Evolutionary conservation across 2,797 vertebrate genomes (phyloP), one percentile per base, ranked within the genome.

Genomic region (Odontamblyopus lacepedii): DNA sequence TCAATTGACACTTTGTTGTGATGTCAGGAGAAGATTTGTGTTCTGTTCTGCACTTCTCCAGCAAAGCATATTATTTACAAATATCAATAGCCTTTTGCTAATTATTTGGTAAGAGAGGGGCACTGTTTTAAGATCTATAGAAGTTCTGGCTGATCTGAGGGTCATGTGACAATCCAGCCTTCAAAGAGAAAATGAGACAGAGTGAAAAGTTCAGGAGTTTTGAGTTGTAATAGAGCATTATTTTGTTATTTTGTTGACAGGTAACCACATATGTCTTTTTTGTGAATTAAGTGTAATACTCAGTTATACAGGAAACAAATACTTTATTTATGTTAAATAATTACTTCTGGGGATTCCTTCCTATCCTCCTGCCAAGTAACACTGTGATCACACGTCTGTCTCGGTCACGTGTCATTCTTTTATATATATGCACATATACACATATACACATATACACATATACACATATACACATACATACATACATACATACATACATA

Each of bases 331-430:
- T 50, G 16, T 50, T 50, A 50, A 50, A 15, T 50, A 13, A 50
- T 13, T 50, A 50, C 6, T 50, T 64, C 48, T 26, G 64, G 26
- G 16, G 56, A 67, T 23, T 1, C 78, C 77, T 67, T 75, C 69
- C 75, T 70, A 78, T 87, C 74, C 83, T 78, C 71, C 48, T 71
- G 73, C 74, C 83, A 64, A 41, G 81, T 30, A 74, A 78, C 70
- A 75, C 74, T 70, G 73, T 79, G 65, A 61, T 67, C 75, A 72
- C 75, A 72, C 80, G 72, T 35, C 77, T 84, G 77, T 30, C 23
- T 23, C 23, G 0, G 23, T 23, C 23, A 23, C 23, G 23, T 23
- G 23, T 23, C 23, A 23, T 23, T 23, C 23, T 23, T 23, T 23
- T 23, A 23, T 30, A 30, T 30, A 30, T 30, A 30, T 30, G 2